phyloP scores from a whole-genome alignment of 2,797 vertebrate species.

The Pipistrellus kuhlii region DNA sequence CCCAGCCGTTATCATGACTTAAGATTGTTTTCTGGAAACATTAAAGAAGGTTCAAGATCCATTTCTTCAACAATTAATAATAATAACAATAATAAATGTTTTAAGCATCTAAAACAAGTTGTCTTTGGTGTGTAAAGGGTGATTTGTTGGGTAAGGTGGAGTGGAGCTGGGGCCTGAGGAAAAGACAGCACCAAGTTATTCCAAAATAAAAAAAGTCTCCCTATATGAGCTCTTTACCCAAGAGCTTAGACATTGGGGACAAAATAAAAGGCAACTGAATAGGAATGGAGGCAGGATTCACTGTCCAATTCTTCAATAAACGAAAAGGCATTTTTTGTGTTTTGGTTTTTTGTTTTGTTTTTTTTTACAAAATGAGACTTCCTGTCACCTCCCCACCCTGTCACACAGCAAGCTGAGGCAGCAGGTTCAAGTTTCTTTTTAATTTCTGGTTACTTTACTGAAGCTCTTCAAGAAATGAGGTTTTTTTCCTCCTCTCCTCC shows the following conservation, averaged over 20 bases:
- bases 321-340: not conserved
- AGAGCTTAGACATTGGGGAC: not conserved
- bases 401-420: not conserved
- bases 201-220: not conserved
- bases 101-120: conserved; percentile 81
- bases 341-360: too few species aligned
- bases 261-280: not conserved
- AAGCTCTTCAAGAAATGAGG: not conserved
- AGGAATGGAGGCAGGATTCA: not conserved
- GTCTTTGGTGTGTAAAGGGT: conserved; percentile 86
- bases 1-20: not conserved
- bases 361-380: not conserved
- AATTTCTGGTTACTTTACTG: not conserved
- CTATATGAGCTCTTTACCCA: not conserved
- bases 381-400: not conserved
- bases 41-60: conserved; percentile 68
- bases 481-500: not conserved
- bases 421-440: not conserved
- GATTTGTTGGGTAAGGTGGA: not conserved
- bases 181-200: conserved; percentile 41
- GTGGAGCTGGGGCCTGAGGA: too few species aligned
- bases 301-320: not conserved
- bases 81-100: not conserved
- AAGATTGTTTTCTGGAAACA: not conserved
- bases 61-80: conserved; percentile 46